Evolutionary conservation across 1,140 invertebrate species (phyloP).

Genomic region (Rhyacophila brunnea): DNA sequence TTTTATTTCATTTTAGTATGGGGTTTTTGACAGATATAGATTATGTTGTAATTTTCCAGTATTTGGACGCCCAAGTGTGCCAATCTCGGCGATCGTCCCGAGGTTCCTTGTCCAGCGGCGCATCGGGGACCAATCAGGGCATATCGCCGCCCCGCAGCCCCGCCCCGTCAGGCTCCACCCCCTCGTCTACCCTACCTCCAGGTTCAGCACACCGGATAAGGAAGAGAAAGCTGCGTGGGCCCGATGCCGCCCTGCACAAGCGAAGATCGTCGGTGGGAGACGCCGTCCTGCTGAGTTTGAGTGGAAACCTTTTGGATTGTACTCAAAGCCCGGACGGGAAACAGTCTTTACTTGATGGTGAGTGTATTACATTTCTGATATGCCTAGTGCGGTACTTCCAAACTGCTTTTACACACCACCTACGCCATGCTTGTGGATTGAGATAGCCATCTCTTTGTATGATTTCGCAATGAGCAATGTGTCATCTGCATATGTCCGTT

Average conservation of each 20-base stretch:
- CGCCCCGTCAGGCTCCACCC: slow-evolving; percentile 16
- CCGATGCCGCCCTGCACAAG: slow-evolving; percentile 62
- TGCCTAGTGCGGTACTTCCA: no score
- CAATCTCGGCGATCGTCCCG: slow-evolving; percentile 61
- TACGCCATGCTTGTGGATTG: no score
- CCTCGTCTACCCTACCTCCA: slow-evolving; percentile 6
- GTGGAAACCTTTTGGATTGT: slow-evolving; percentile 83
- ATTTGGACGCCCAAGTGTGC: slow-evolving; percentile 59
- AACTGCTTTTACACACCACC: no score
- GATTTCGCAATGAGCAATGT: no score
- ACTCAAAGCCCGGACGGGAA: slow-evolving; percentile 76
- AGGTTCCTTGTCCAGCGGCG: slow-evolving; percentile 49
- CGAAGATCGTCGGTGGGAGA: slow-evolving; percentile 81
- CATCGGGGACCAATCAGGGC: slow-evolving; percentile 39
- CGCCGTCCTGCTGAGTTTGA: slow-evolving; percentile 77
- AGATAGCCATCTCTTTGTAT: no score
- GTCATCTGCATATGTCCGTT: no score
- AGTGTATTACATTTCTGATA: no score
- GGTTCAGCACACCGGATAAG: slow-evolving; percentile 49
- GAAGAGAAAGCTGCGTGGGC: slow-evolving; percentile 72
- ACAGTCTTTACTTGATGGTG: slow-evolving; percentile 58
- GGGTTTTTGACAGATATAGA: no score
- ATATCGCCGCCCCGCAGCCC: slow-evolving; percentile 24
- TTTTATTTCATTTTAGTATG: no score
- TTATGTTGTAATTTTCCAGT: slow-evolving; percentile 49